These are phyloP conservation scores for Drosophila tropicalis DNA, from an alignment of 1,140 invertebrate species.

Conservation along the genomic window DNA sequence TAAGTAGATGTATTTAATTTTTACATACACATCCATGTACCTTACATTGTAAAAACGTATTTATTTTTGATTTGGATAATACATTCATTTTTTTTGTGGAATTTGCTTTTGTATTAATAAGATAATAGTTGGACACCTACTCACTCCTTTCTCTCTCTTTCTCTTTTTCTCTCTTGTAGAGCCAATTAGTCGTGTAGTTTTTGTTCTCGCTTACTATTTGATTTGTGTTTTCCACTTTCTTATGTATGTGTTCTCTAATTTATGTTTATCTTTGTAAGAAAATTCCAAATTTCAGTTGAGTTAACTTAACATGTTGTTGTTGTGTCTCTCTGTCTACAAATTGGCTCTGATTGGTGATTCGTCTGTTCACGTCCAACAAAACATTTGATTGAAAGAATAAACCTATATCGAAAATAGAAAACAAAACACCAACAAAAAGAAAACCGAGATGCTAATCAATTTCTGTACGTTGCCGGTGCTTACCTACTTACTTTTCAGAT, in stretches of 20 bases:
- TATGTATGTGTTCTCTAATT: slow-evolving; percentile 19
- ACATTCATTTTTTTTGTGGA: slow-evolving; percentile 32
- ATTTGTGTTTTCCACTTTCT: neutral
- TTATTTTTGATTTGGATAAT: slow-evolving; percentile 51
- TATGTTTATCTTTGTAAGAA: slow-evolving; percentile 49
- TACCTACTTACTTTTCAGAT: slow-evolving; percentile 87
- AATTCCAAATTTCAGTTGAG: slow-evolving; percentile 56
- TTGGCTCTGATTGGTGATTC: slow-evolving; percentile 41
- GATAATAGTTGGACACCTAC: neutral
- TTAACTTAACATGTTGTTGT: neutral
- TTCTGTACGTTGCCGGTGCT: slow-evolving; percentile 78
- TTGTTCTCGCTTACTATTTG: slow-evolving; percentile 1
- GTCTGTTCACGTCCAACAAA: slow-evolving; percentile 34
- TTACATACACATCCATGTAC: slow-evolving; percentile 28
- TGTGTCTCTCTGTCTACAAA: slow-evolving; percentile 26
- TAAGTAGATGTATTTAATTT: slow-evolving; percentile 72
- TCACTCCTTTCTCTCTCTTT: neutral
- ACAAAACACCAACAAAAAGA: slow-evolving; percentile 16
- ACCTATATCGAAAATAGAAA: neutral
- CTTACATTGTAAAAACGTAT: slow-evolving; percentile 17
- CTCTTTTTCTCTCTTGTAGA: neutral
- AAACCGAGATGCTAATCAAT: slow-evolving; percentile 61
- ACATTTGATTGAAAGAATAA: slow-evolving; percentile 15
- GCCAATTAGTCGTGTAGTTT: neutral
- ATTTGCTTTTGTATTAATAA: slow-evolving; percentile 27